These are phyloP conservation scores for Andrena chrysosceles DNA, from an alignment of 2,888 invertebrate species.

Conservation along the genomic window DNA sequence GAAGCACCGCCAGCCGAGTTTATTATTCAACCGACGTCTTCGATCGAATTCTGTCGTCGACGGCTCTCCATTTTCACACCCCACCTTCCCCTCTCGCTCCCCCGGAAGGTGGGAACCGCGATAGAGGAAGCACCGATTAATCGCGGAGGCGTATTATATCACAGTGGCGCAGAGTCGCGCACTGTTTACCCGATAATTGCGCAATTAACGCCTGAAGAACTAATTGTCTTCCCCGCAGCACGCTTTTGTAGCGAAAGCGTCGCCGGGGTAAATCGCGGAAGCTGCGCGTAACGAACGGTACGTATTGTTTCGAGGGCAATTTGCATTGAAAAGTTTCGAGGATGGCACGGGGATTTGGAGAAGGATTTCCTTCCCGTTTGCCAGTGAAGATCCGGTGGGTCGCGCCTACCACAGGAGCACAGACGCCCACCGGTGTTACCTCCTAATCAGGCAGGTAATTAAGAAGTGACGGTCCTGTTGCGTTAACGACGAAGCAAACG, in stretches of 20 bases:
- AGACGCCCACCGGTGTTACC: too few relatives aligned
- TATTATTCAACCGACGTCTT: too few relatives aligned
- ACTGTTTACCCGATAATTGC: constrained; percentile 62
- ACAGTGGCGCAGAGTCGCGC: neutral
- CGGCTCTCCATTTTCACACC: neutral
- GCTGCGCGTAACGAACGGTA: constrained; percentile 23
- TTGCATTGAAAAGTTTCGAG: constrained; percentile 35
- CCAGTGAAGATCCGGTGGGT: neutral
- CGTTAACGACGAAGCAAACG: too few relatives aligned
- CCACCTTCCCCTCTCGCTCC: neutral
- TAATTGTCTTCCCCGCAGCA: constrained; percentile 17
- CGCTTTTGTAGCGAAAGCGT: constrained; percentile 11
- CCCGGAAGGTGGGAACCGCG: neutral
- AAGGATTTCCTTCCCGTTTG: constrained; percentile 6
- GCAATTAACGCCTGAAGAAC: constrained; percentile 61
- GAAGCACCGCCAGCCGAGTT: too few relatives aligned
- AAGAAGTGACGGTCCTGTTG: too few relatives aligned
- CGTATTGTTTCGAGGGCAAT: constrained; percentile 43
- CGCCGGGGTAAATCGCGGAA: neutral
- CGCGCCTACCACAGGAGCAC: too few relatives aligned
- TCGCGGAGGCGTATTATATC: constrained; percentile 28
- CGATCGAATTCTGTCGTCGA: too few relatives aligned
- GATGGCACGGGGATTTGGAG: neutral
- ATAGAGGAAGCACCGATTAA: constrained; percentile 15
- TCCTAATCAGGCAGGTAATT: too few relatives aligned